Evolutionary conservation across 92 coral and sea anemone genomes (phyloP), one percentile per base, ranked within the genome.

Genomic region (Metridium senile): DNA sequence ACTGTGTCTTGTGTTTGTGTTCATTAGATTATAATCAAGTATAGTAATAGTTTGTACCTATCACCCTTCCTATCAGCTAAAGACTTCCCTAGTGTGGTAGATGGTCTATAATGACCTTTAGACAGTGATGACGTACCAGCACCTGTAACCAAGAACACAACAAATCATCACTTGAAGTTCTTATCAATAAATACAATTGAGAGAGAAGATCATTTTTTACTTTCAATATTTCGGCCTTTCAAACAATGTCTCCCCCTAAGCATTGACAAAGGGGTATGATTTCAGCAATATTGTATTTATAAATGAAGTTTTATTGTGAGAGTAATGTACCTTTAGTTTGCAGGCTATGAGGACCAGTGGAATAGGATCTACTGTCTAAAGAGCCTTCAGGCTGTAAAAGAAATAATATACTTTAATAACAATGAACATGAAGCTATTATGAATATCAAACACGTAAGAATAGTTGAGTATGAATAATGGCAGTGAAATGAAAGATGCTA

Each of bases 41-140:
- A 39, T 39, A 39, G 13, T 4, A 6, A 39, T 4, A 39, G 49
- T 4, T 4, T 13, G 13, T 73, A 73, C 78, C 78, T 73, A 45
- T 73, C 78, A 33, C 78, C 78, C 10, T 73, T 33, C 8, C 52
- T 21, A 21, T 73, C 64, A 26, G 78, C 56, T 21, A 61, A 73
- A 25, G 68, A 31, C 49, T 73, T 73, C 10, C 78, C 78, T 28
- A 73, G 78, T 9, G 78, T 73, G 27, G 78, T 73, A 20, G 78
- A 73, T 19, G 78, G 78, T 34, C 78, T 57, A 67, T 73, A 73
- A 17, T 73, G 67, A 51, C 61, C 64, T n/a, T 18, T 73, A 10
- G 68, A n/a, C 10, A 63, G 28, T 29, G 69, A 28, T 28, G 69
- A 0, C 26, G 39, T 20, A 13, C 9, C 45, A 7, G 1, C 32